Conservation (phyloP, 2,113 vertebrate species). For the Entosphenus tridentatus region DNA sequence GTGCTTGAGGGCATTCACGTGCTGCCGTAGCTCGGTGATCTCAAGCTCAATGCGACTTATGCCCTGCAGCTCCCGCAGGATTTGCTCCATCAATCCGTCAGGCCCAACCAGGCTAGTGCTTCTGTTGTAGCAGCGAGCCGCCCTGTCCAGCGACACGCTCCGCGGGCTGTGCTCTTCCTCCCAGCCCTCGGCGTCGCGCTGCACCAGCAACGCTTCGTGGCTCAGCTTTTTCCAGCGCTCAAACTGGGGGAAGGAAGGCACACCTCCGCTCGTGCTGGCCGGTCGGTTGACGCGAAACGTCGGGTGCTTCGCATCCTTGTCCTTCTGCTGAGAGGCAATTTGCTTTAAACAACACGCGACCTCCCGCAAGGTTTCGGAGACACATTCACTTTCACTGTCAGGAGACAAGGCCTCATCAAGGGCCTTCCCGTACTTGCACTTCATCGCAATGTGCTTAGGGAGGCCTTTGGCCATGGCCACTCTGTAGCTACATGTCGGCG, state of each 20-base stretch:
- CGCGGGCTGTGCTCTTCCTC: not conserved
- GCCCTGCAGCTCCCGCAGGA: constrained; percentile 71
- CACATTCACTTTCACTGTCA: constrained; percentile 1
- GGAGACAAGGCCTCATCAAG: not conserved
- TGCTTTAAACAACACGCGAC: constrained; percentile 1
- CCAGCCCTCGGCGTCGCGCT: not conserved
- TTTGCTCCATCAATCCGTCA: constrained; percentile 89
- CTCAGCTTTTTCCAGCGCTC: not conserved
- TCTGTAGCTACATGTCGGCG: not conserved
- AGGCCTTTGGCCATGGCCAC: constrained; percentile 3
- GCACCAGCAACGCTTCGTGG: not conserved
- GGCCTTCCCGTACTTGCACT: not conserved
- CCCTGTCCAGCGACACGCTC: constrained; percentile 1
- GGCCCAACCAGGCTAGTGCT: constrained; percentile 18
- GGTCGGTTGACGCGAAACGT: not conserved
- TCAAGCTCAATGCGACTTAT: constrained; percentile 83
- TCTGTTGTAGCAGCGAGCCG: not conserved
- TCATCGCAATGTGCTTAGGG: not conserved
- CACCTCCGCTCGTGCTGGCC: not conserved
- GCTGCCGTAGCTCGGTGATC: constrained; percentile 68
- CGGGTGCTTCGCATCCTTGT: not conserved
- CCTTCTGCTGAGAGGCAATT: constrained; percentile 5
- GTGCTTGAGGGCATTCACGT: constrained; percentile 59
- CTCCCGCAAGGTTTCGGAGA: constrained; percentile 1
- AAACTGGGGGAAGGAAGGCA: not conserved